Evolutionary conservation across 2,888 invertebrate genomes (phyloP).

Genomic region (Campaea margaritaria): DNA sequence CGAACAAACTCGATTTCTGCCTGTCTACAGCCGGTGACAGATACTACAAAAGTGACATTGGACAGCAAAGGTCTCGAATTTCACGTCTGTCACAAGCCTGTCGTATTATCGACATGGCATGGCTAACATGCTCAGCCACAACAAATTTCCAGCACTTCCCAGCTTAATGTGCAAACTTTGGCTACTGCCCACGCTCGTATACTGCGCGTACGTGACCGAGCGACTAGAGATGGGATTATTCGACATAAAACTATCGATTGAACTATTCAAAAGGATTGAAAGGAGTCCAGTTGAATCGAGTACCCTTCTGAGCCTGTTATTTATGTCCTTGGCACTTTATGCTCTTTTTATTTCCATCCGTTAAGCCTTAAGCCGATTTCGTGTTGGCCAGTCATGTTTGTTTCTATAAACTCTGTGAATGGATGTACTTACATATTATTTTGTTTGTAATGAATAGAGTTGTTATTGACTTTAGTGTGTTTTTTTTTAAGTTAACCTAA

Average conservation of each 20-base stretch:
- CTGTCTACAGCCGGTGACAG: too few species aligned
- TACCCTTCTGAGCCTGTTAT: constrained; percentile 23
- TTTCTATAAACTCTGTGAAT: constrained; percentile 13
- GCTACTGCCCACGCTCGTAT: constrained; percentile 10
- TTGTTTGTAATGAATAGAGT: constrained; percentile 11
- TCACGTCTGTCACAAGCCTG: too few species aligned
- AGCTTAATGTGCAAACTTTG: constrained; percentile 7
- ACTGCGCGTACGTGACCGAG: constrained; percentile 32
- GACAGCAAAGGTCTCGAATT: too few species aligned
- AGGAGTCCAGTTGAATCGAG: constrained; percentile 23
- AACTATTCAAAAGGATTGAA: constrained; percentile 32
- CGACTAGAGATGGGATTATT: constrained; percentile 41
- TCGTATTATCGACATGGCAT: too few species aligned
- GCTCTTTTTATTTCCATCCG: constrained; percentile 13
- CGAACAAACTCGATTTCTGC: too few species aligned
- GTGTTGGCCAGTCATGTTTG: constrained; percentile 22
- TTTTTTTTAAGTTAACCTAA: too few species aligned
- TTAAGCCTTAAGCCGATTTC: constrained; percentile 22
- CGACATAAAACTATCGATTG: constrained; percentile 31
- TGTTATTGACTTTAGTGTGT: neutral
- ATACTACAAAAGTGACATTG: too few species aligned
- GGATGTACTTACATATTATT: too few species aligned
- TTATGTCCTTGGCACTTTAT: constrained; percentile 19
- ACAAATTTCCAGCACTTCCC: neutral
- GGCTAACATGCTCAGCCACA: neutral